Conservation (phyloP, 2,888 invertebrate species). For the Monoplex corrugatus region DNA sequence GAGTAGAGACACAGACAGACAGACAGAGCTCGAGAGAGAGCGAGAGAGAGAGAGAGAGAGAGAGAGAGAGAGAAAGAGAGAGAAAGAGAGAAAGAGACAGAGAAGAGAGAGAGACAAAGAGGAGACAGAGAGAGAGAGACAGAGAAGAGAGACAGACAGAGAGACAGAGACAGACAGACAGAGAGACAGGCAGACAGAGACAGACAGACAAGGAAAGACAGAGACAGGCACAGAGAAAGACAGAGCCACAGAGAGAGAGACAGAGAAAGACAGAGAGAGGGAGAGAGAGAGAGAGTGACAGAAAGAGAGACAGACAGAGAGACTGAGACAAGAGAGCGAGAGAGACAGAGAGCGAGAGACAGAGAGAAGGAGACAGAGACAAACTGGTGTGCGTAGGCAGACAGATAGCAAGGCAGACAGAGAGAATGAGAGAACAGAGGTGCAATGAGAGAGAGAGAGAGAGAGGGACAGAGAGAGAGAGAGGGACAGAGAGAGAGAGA, state of each 20-base stretch:
- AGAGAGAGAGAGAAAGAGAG: too few species aligned
- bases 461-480: too few species aligned
- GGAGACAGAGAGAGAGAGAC: background rate
- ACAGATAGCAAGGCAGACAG: background rate
- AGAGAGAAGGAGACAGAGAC: background rate
- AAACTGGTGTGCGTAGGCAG: background rate
- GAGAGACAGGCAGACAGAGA: too few species aligned
- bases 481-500: too few species aligned
- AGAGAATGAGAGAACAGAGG: too few species aligned
- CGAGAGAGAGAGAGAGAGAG: too few species aligned
- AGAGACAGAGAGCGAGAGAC: background rate
- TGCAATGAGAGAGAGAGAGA: too few species aligned
- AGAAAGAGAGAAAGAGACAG: background rate
- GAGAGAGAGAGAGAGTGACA: background rate
- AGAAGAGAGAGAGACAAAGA: background rate
- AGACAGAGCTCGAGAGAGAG: too few species aligned
- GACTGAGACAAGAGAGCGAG: background rate
- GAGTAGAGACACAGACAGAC: too few species aligned
- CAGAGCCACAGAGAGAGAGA: background rate
- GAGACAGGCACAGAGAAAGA: background rate
- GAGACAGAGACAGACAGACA: background rate
- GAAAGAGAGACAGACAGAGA: background rate
- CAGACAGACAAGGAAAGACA: too few species aligned
- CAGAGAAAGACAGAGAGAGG: background rate
- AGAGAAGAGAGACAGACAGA: background rate